Evolutionary conservation across 2,888 invertebrate species (phyloP).

Genomic region (Tromatobia lineatoria): DNA sequence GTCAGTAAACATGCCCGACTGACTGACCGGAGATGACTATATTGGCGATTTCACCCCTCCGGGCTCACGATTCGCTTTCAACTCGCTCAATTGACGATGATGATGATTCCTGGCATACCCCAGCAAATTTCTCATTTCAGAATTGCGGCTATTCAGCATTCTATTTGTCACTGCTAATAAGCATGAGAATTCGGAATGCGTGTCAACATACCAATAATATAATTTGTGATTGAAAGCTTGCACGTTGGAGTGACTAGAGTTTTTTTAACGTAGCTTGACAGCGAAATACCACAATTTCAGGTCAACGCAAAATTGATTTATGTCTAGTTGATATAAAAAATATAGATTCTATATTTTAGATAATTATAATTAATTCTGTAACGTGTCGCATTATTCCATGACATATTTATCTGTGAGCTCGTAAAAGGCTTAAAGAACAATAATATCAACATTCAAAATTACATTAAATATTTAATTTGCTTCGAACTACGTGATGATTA

Average conservation of each 20-base stretch:
- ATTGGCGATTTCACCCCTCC: conserved; percentile 14
- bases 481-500: too few species aligned
- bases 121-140: not conserved
- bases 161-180: conserved; percentile 23
- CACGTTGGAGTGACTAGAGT: not conserved
- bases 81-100: conserved; percentile 24
- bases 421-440: too few species aligned
- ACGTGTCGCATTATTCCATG: not conserved
- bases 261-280: not conserved
- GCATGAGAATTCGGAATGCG: conserved; percentile 1
- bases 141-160: not conserved
- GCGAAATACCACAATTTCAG: not conserved
- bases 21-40: conserved; percentile 34
- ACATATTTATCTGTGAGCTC: too few species aligned
- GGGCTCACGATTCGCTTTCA: not conserved
- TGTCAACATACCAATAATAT: not conserved
- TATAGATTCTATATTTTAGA: not conserved
- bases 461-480: too few species aligned
- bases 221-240: not conserved
- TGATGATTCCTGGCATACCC: conserved; percentile 3
- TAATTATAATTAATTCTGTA: not conserved
- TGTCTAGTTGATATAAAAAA: not conserved
- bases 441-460: too few species aligned
- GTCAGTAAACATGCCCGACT: not conserved
- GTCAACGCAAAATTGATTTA: not conserved